phyloP scores from a whole-genome alignment of 1,140 invertebrate species.

The Temnothorax longispinosus region DNA sequence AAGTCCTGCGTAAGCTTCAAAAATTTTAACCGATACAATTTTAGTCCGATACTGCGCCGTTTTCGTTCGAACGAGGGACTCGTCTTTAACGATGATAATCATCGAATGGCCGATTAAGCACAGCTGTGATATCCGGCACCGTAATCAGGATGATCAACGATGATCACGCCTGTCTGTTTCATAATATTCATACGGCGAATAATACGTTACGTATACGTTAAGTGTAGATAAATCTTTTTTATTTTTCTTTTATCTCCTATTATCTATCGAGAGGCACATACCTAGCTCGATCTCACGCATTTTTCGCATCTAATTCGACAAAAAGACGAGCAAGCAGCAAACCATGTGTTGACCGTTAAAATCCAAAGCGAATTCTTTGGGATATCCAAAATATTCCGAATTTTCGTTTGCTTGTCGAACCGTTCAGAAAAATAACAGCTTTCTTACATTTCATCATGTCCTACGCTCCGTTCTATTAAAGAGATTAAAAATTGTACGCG shows the following conservation, averaged over 20 bases:
- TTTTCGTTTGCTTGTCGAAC: not conserved
- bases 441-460: not conserved
- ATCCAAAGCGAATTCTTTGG: not conserved
- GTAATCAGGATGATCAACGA: not conserved
- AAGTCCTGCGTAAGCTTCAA: not conserved
- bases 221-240: not conserved
- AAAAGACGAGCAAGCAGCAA: not conserved
- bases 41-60: not conserved
- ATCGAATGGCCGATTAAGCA: conserved; percentile 3
- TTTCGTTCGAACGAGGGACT: not conserved
- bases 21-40: not conserved
- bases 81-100: conserved; percentile 8
- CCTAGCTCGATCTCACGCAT: not conserved
- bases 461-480: not conserved
- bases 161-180: not conserved
- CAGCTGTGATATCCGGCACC: conserved; percentile 4
- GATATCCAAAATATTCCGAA: not conserved
- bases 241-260: not conserved
- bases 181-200: not conserved
- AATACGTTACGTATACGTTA: not conserved
- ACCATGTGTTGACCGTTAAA: not conserved
- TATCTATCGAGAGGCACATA: not conserved
- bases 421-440: not conserved
- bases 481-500: not conserved
- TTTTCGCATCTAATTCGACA: not conserved